Evolutionary conservation across 1,140 invertebrate species (phyloP), one percentile per base, ranked within the genome.

Genomic region (Lerema accius): DNA sequence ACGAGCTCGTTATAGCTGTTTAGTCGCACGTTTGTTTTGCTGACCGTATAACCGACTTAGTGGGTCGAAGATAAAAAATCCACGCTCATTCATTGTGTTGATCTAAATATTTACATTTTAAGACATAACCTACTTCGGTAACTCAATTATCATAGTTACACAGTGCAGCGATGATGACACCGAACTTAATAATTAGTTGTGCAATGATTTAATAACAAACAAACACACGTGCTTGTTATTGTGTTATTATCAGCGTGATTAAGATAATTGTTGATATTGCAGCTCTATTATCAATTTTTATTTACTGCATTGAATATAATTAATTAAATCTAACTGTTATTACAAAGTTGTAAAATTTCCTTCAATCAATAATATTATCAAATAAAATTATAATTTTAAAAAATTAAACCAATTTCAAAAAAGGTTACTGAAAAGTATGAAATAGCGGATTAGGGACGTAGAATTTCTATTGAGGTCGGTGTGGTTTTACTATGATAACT

Each of bases 31-130:
- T 7, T 32, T 32, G 28, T 32, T 32, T 7, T 7, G 7, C 9
- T 45, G 42, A 45, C 42, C 42, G 16, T 45, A 19, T 45, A 23
- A 45, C 42, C 42, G 17, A 19, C 42, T 45, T 45, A 10, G 9
- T 19, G 42, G 10, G 2, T 19, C 42, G 17, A 45, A 19, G 16
- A 42, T 42, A 16, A 43, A 43, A 10, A 43, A 45, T 9, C 42
- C 2, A 19, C 11, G 10, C 16, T 19, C 16, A 10, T 11, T 17
- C 9, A 3, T 2, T 1, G 3, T 45, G 0, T n/a, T n/a, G 9
- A 19, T 19, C 42, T 19, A 45, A 45, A 45, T 45, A 45, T 45
- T 45, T 45, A 45, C 42, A 23, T n/a, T 4, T 16, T 32, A 4
- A 32, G 28, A 32, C 6, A 32, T 9, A 32, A 45, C 42, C 16